Conservation (phyloP, 2,797 vertebrate species). For the Oophaga sylvatica region DNA sequence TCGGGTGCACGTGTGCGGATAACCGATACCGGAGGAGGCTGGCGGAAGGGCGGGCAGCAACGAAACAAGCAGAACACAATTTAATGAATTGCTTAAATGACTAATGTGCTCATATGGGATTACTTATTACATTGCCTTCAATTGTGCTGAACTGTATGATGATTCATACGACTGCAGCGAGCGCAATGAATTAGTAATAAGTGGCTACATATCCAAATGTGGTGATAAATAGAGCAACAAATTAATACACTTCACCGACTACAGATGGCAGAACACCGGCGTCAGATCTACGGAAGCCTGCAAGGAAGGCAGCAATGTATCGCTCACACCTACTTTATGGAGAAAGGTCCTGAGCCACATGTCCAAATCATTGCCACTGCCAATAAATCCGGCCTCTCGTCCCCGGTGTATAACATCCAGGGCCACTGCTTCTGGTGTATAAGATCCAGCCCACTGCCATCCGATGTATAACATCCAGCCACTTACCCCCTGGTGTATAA, state of each 20-base stretch:
- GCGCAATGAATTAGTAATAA: constrained; percentile 75
- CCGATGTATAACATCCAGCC: too few species aligned
- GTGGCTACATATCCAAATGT: constrained; percentile 69
- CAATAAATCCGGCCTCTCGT: too few species aligned
- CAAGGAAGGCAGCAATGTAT: too few species aligned
- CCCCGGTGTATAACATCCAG: too few species aligned
- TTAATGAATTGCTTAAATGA: constrained; percentile 71
- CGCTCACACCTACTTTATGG: too few species aligned
- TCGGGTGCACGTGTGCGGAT: background rate
- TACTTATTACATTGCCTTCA: constrained; percentile 69
- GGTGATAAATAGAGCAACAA: constrained; percentile 64
- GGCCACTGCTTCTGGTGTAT: too few species aligned
- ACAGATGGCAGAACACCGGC: constrained; percentile 57
- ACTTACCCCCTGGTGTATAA: too few species aligned
- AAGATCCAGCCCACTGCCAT: too few species aligned
- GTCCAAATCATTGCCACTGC: too few species aligned
- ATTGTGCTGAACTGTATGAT: constrained; percentile 68
- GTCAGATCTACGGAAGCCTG: constrained; percentile 24
- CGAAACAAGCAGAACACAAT: constrained; percentile 59
- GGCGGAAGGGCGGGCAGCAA: constrained; percentile 54
- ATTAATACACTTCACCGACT: constrained; percentile 64
- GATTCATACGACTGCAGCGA: constrained; percentile 71
- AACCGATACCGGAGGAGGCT: constrained; percentile 17
- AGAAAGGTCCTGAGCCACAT: too few species aligned
- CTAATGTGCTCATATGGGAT: constrained; percentile 65